Percentiles rank a stretch among this genome's conserved stretches.
Evolutionary conservation across 2,113 vertebrate species (phyloP).

Genomic region (Bufo bufo): DNA sequence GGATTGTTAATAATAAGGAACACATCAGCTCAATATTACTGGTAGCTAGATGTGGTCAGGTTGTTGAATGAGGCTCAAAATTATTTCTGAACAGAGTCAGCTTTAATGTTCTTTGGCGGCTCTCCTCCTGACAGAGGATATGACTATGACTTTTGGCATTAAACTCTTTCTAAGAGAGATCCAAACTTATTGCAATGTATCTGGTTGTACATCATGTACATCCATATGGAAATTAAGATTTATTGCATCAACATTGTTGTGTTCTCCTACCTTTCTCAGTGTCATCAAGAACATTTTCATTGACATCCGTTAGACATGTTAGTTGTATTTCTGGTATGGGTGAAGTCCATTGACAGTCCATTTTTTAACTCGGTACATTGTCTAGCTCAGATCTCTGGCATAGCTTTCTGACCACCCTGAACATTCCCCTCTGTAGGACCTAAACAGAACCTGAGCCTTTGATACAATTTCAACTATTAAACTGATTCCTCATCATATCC

Average conservation of each 20-base stretch:
- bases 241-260: not conserved
- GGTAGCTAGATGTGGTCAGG: no score
- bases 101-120: no score
- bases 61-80: no score
- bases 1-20: no score
- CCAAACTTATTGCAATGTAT: no score
- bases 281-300: not conserved
- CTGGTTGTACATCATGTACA: no score
- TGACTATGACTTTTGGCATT: no score
- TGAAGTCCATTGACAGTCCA: not conserved
- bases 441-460: constrained; percentile 46
- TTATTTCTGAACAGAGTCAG: no score
- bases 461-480: constrained; percentile 61
- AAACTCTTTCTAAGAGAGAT: no score
- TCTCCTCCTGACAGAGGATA: no score
- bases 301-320: not conserved
- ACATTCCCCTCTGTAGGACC: not conserved
- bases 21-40: no score
- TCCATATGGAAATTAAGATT: no score
- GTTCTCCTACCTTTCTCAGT: not conserved
- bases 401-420: not conserved
- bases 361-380: not conserved
- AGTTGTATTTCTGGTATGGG: not conserved
- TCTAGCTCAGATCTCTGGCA: not conserved
- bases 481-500: constrained; percentile 64